Conservation (phyloP, 2,797 vertebrate genomes). For the Rhadinocentrus ornatus region DNA sequence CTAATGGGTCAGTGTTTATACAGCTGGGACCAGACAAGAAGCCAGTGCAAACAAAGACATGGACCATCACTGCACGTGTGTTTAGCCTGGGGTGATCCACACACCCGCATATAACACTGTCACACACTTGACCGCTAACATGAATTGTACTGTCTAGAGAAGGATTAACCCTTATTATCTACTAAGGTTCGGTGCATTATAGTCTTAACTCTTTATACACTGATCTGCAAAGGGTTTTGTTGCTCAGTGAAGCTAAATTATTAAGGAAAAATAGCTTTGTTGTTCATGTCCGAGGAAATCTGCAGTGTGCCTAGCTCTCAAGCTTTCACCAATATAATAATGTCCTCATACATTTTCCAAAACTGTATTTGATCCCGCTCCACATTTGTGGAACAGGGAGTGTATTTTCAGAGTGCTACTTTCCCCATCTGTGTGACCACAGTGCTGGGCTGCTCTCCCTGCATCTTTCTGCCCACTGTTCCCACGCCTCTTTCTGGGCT, state of each 20-base stretch:
- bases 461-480: slow-evolving; percentile 67
- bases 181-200: slow-evolving; percentile 37
- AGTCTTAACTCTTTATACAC: slow-evolving; percentile 35
- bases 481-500: slow-evolving; percentile 78
- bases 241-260: slow-evolving; percentile 13
- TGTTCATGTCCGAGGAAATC: slow-evolving; percentile 11
- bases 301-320: slow-evolving; percentile 7
- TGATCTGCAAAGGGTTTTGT: slow-evolving; percentile 9
- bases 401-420: slow-evolving; percentile 80
- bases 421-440: slow-evolving; percentile 82
- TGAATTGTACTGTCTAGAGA: slow-evolving; percentile 32
- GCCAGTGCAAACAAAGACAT: slow-evolving; percentile 71
- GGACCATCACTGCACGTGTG: slow-evolving; percentile 53
- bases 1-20: slow-evolving; percentile 72
- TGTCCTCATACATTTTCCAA: slow-evolving; percentile 54
- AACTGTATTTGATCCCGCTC: slow-evolving; percentile 59
- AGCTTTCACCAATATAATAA: slow-evolving; percentile 47
- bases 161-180: slow-evolving; percentile 60
- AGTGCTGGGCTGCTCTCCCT: slow-evolving; percentile 69
- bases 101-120: slow-evolving; percentile 20
- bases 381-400: slow-evolving; percentile 73
- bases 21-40: slow-evolving; percentile 79
- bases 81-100: slow-evolving; percentile 31
- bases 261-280: slow-evolving; percentile 6
- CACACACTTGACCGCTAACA: slow-evolving; percentile 33